Evolutionary conservation across 2,113 vertebrate genomes (phyloP), one percentile per base, ranked within the genome.

Genomic region (Cyprinus carpio): DNA sequence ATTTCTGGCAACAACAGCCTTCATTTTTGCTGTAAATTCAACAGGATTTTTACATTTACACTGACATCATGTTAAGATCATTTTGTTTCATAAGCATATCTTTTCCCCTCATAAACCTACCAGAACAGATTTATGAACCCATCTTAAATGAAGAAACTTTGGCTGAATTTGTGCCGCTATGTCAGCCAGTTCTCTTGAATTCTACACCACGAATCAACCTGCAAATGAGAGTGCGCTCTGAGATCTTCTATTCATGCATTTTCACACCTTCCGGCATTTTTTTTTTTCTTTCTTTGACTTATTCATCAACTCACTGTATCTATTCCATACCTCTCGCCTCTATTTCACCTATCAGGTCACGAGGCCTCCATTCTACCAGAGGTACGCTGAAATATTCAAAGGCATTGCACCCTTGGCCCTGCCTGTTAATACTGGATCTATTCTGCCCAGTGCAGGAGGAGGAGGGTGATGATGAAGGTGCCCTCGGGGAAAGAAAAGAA

Each of bases 351-450:
- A 91, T 89, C 92, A 91, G 93, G 94, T 93, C 93, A 93, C 83
- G 87, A 89, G 92, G 89, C 88, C 89, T 89, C 85, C 89, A 89
- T 90, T 94, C 94, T 92, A 93, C 91, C 92, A 92, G 89, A 87
- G 89, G 89, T 90, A 88, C 87, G 92, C 92, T 95, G 92, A 95
- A 95, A 95, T 94, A 95, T 95, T 95, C 92, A 95, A 88, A 91
- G 90, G 92, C 91, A 88, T 89, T 85, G 91, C 85, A 91, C 89
- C 91, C 92, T 88, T 89, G 86, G 90, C 87, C 89, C 92, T 67
- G 93, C 85, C 89, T 93, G 90, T 90, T 92, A 94, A 94, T 92
- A 89, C 87, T 82, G 25, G 75, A 88, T 86, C 89, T 87, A 79
- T 56, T 64, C 60, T 72, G 81, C 74, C 65, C 64, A 72, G 81